These are phyloP conservation scores for Mylabris sibirica DNA, from an alignment of 2,888 invertebrate species.

Conservation along the genomic window DNA sequence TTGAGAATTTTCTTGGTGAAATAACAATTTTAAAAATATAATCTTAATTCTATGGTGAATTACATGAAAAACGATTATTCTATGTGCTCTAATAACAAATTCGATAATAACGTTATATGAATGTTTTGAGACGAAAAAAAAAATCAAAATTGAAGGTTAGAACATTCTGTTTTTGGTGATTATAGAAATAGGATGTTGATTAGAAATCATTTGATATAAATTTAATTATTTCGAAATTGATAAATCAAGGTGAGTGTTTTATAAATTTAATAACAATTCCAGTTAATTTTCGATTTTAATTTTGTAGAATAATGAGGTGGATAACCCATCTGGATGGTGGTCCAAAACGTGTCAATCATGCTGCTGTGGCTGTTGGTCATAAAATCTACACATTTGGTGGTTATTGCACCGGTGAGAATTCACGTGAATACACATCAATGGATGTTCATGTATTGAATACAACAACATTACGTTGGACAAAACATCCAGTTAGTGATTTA, in stretches of 20 bases:
- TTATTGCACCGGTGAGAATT: slow-evolving; percentile 86
- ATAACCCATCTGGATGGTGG: slow-evolving; percentile 87
- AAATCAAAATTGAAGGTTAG: neutral
- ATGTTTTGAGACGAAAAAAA: neutral
- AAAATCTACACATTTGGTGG: slow-evolving; percentile 92
- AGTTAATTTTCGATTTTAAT: too few species aligned
- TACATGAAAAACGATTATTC: neutral
- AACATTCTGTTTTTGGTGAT: too few species aligned
- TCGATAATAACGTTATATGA: neutral
- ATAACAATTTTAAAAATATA: neutral
- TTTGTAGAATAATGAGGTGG: slow-evolving; percentile 73
- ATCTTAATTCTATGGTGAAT: neutral
- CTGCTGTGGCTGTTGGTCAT: slow-evolving; percentile 81
- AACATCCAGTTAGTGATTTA: slow-evolving; percentile 64
- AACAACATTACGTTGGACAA: slow-evolving; percentile 70
- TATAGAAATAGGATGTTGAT: too few species aligned
- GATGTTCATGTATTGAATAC: slow-evolving; percentile 88
- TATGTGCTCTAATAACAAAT: neutral
- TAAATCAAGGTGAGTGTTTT: too few species aligned
- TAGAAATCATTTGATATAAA: too few species aligned
- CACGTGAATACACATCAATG: slow-evolving; percentile 77
- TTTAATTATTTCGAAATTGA: too few species aligned
- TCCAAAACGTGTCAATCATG: slow-evolving; percentile 91
- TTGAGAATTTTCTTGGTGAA: neutral
- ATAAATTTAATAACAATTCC: too few species aligned